Evolutionary conservation across 2,113 vertebrate genomes (phyloP), one percentile per base, ranked within the genome.

Genomic region (Dasypus novemcinctus): DNA sequence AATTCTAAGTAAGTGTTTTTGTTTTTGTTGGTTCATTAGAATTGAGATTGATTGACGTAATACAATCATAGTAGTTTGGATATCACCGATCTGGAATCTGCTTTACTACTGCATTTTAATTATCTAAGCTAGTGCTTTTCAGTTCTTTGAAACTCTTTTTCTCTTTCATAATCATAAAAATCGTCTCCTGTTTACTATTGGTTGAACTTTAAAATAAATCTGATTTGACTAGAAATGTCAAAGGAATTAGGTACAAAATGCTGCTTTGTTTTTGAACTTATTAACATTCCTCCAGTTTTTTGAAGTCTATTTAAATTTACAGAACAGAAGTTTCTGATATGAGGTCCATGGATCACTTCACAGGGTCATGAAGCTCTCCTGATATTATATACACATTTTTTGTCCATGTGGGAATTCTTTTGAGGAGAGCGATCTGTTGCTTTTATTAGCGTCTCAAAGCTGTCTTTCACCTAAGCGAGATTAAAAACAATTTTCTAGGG

Each of bases 201-300:
- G 57, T 89, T 76, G 95, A 93, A 92, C 94, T 91, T 90, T 94
- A 87, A 96, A 92, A 59, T 74, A 75, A 64, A 25, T 80, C 33
- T 68, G 41, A 74, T 90, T 83, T 61, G 43, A 83, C 78, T 33
- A 71, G 29, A 43, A 78, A 29, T 63, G 27, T 41, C 9, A 93
- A 57, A 91, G n/a, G 46, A 95, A 57, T 81, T 86, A 36, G 43
- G 8, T 87, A 90, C 11, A 72, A 76, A 90, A 10, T 91, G 15
- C 69, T 78, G 9, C 86, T 91, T 92, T 76, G 21, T 91, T 80
- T 96, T 72, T 3, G 93, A 41, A 71, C n/a, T 82, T 87, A 43
- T 5, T 66, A 93, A 64, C 43, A 36, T 4, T 38, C 63, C 46
- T 79, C 81, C 41, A 91, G 1, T 75, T 86, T 92, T 78, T 29